Conservation (phyloP, 2,113 vertebrate genomes). For the Muscicapa adusta region DNA sequence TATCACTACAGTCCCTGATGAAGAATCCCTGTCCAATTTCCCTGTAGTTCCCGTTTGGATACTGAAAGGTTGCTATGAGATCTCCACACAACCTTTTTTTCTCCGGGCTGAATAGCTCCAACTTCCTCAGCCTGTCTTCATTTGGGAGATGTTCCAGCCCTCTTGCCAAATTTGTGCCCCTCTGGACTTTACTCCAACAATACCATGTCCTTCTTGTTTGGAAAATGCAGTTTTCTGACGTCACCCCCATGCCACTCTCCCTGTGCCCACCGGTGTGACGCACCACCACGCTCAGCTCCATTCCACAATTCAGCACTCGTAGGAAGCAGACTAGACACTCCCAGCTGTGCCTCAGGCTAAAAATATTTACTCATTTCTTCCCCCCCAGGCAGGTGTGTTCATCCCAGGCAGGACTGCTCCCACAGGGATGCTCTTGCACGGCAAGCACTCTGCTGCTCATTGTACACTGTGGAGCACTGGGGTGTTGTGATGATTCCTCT, state of each 20-base stretch:
- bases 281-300: accelerated
- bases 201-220: neutral
- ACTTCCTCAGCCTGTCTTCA: neutral
- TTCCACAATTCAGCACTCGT: neutral
- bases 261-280: accelerated
- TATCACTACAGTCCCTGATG: neutral
- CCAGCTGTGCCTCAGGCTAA: neutral
- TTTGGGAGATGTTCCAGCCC: neutral
- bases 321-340: neutral
- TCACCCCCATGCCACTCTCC: neutral
- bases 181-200: neutral
- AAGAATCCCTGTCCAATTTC: neutral
- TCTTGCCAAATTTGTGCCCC: neutral
- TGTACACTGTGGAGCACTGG: accelerated
- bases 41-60: accelerated
- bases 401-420: neutral
- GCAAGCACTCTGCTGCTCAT: accelerated
- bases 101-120: neutral
- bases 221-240: accelerated
- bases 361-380: neutral
- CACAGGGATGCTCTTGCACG: neutral
- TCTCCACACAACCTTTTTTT: neutral
- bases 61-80: neutral
- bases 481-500: neutral
- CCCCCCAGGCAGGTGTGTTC: neutral